Evolutionary conservation across 2,888 invertebrate genomes (phyloP), one percentile per base, ranked within the genome.

Genomic region (Archips crataeganus): DNA sequence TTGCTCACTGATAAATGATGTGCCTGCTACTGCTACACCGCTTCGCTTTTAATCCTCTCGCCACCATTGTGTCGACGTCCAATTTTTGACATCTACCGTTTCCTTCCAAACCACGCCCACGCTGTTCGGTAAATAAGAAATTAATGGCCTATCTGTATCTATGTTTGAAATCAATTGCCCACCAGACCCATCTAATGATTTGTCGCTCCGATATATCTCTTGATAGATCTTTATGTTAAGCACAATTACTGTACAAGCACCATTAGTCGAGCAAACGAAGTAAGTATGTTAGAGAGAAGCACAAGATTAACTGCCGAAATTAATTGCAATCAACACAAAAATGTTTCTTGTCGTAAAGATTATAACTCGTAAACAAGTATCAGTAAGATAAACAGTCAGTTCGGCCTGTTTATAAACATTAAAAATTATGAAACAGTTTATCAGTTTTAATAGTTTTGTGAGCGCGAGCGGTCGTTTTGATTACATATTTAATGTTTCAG

Each of bases 31-130:
- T 85, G 89, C 87, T 90, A 94, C 94, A 94, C 80, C 88, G 88
- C 88, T 93, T 94, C 88, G 93, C 94, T 94, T 94, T 94, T 94
- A 94, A 93, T 91, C 89, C 91, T 89, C 87, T 78, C 82, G 79
- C 85, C 82, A 87, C 89, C 86, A 93, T 94, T 94, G 93, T 94
- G 90, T 92, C 83, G 83, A 83, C 85, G 87, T 90, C 90, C 84
- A 80, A 88, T 90, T 90, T 91, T 91, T 92, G 92, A 92, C 91
- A 83, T 87, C 83, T 84, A 87, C 88, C 86, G 87, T 89, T 92
- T 88, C 85, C 87, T 90, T 86, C 83, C 81, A 83, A 74, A 83
- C 80, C 81, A 87, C 90, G 88, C 91, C 89, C 89, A 89, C 90
- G 85, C 85, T 81, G 82, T 86, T 84, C 78, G 77, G 88, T 89